Conservation (phyloP, 2,113 vertebrate genomes). For the Drymodes brunneopygia region DNA sequence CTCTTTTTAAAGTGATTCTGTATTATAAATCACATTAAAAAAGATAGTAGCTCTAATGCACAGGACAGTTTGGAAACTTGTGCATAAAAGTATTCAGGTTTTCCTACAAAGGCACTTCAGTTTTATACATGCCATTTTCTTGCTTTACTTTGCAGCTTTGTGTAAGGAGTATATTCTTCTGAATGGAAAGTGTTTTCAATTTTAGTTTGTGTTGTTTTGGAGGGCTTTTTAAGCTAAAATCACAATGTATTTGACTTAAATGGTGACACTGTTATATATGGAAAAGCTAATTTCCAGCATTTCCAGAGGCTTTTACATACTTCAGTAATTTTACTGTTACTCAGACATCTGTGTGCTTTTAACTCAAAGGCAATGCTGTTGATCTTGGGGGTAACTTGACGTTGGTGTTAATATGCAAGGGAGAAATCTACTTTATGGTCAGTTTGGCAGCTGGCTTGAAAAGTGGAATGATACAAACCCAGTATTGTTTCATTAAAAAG, state of each 20-base stretch:
- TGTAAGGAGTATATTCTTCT: not conserved
- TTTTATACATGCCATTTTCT: not conserved
- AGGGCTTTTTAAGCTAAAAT: constrained; percentile 1
- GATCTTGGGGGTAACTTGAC: not conserved
- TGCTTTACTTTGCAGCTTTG: not conserved
- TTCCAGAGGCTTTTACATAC: constrained; percentile 35
- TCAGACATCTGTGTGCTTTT: constrained; percentile 18
- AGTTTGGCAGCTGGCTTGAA: not conserved
- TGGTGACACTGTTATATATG: not conserved
- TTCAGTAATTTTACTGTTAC: constrained; percentile 13
- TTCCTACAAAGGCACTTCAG: not conserved
- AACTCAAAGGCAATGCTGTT: not conserved
- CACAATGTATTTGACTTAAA: not conserved
- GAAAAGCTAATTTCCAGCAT: not conserved
- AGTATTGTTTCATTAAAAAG: not conserved
- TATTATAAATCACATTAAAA: not conserved
- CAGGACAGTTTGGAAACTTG: not conserved
- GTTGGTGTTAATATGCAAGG: not conserved
- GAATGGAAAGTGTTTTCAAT: not conserved
- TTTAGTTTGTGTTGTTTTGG: constrained; percentile 20
- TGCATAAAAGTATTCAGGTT: not conserved
- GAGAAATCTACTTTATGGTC: not conserved
- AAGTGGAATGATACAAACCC: not conserved
- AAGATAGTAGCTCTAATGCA: not conserved
- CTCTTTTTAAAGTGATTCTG: not conserved